Evolutionary conservation across 2,888 invertebrate species (phyloP).

Genomic region (Saturnia japonica): DNA sequence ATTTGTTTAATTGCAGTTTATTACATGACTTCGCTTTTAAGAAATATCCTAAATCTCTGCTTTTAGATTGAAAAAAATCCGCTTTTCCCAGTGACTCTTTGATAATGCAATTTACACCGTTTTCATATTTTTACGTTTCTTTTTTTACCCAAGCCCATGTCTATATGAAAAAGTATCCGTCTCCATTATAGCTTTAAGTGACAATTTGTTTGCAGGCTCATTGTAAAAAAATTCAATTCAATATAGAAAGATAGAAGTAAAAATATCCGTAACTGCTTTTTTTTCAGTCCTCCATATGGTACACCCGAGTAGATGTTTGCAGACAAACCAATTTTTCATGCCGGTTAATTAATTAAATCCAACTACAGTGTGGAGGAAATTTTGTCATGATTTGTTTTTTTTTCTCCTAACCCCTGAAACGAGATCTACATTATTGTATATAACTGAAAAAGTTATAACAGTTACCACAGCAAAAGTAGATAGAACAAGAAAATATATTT

Average conservation of each 20-base stretch:
- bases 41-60: too few species aligned
- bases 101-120: too few species aligned
- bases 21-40: too few species aligned
- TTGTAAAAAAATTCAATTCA: background rate
- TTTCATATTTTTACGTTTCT: too few species aligned
- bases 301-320: slow-evolving; percentile 58
- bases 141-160: too few species aligned
- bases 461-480: background rate
- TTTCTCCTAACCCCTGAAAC: background rate
- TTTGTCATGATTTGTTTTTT: background rate
- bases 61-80: too few species aligned
- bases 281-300: slow-evolving; percentile 67
- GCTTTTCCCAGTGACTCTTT: too few species aligned
- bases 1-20: too few species aligned
- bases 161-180: too few species aligned
- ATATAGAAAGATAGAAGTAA: background rate
- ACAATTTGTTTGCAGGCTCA: too few species aligned
- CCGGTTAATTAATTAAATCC: slow-evolving; percentile 35
- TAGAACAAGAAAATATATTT: too few species aligned
- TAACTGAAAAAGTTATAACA: background rate
- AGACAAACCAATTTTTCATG: slow-evolving; percentile 56
- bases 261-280: background rate
- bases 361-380: background rate
- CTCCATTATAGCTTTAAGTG: too few species aligned
- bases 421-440: background rate